Percentiles rank a stretch among this genome's conserved stretches.
These are phyloP conservation scores for Synchiropus splendidus DNA, from an alignment of 2,113 vertebrate genomes.

Conservation along the genomic window DNA sequence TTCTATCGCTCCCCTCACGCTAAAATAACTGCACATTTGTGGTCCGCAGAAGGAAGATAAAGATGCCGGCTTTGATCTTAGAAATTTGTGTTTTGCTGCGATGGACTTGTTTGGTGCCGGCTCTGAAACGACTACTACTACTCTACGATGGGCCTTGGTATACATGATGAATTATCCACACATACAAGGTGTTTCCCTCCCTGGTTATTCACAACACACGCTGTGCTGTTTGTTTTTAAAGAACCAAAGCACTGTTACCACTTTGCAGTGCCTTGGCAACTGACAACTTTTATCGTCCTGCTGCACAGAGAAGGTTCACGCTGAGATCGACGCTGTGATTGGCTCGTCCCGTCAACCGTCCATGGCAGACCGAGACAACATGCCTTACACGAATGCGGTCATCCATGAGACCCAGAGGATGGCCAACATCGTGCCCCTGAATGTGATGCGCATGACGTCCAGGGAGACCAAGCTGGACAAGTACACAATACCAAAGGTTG, in stretches of 20 bases:
- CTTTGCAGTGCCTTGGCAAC: neutral
- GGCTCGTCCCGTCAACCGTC: slow-evolving; percentile 50
- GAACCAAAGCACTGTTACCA: too few relatives aligned
- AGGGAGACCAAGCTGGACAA: slow-evolving; percentile 57
- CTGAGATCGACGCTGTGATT: slow-evolving; percentile 61
- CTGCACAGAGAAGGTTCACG: slow-evolving; percentile 54
- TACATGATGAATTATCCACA: slow-evolving; percentile 75
- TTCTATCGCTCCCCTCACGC: too few relatives aligned
- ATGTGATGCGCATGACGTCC: slow-evolving; percentile 43
- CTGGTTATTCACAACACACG: too few relatives aligned
- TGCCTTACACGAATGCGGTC: slow-evolving; percentile 78
- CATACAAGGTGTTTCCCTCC: slow-evolving; percentile 72
- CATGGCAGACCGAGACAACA: slow-evolving; percentile 60
- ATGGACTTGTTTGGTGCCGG: slow-evolving; percentile 86
- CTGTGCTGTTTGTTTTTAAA: too few relatives aligned
- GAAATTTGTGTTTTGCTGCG: slow-evolving; percentile 72
- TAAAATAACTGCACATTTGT: too few relatives aligned
- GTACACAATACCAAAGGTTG: slow-evolving; percentile 73
- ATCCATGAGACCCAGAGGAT: slow-evolving; percentile 79
- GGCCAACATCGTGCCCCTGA: slow-evolving; percentile 72
- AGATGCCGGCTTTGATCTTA: slow-evolving; percentile 59
- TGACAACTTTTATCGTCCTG: neutral
- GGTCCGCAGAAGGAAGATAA: slow-evolving; percentile 4
- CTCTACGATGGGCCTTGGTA: slow-evolving; percentile 80
- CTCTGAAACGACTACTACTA: slow-evolving; percentile 81